These are phyloP conservation scores for Epistrophe grossulariae DNA, from an alignment of 2,888 invertebrate genomes.

Conservation along the genomic window DNA sequence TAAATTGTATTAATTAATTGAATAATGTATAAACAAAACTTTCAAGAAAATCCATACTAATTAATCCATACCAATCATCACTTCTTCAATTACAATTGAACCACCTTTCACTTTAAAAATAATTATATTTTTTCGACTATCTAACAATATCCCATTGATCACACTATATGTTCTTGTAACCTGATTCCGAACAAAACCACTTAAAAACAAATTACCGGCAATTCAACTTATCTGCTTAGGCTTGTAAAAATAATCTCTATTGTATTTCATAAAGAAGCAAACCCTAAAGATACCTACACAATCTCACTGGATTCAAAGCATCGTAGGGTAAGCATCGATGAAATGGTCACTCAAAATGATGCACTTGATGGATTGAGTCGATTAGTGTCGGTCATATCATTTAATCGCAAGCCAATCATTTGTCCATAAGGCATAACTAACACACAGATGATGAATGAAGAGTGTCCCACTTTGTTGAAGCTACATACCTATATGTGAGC, in stretches of 20 bases:
- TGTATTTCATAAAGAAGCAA: conserved; percentile 18
- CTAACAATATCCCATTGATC: neutral
- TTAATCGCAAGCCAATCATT: conserved; percentile 56
- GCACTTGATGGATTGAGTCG: conserved; percentile 54
- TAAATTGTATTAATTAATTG: too few relatives aligned
- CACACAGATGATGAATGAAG: conserved; percentile 45
- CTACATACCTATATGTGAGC: neutral
- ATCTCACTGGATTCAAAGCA: neutral
- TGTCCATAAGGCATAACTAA: conserved; percentile 43
- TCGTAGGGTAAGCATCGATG: conserved; percentile 19
- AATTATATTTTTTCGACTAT: neutral
- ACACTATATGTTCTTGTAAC: neutral
- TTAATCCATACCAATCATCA: neutral
- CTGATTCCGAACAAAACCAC: conserved; percentile 5
- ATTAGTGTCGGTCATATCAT: conserved; percentile 52
- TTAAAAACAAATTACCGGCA: conserved; percentile 33
- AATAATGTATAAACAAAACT: neutral
- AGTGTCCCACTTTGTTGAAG: conserved; percentile 44
- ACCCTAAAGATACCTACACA: neutral
- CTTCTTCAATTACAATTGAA: neutral
- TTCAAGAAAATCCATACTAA: neutral
- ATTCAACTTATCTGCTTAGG: conserved; percentile 3
- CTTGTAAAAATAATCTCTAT: conserved; percentile 31
- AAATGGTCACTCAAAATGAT: conserved; percentile 41
- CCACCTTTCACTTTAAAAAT: conserved; percentile 9